Base-by-base conservation (phyloP, 2,113 vertebrate species). In the Xenopus tropicalis region DNA sequence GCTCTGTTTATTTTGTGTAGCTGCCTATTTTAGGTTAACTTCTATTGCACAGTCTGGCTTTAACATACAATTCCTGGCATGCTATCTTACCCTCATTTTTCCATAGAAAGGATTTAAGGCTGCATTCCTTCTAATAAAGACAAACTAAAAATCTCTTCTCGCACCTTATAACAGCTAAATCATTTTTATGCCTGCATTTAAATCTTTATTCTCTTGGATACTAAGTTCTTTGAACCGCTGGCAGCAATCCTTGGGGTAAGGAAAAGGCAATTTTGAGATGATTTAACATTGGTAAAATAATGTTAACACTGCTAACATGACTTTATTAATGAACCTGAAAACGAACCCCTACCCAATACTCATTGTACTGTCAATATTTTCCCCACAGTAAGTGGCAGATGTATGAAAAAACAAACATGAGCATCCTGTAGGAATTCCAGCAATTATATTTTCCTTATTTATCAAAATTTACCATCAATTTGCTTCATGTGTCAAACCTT, bases 131-230 rank as follows among this genome's bases (percentile, higher is more conserved):
- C 59, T 76, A 69, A 69, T 76, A 76, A 75, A 76, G 66, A 63
- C 73, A 69, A 61, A 54, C 43, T 76, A 76, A 69, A 69, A 69
- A 76, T 76, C 20, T 51, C 58, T 69, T 43, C 58, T 76, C 57
- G 21, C 59, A 76, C 73, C 59, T 69, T 76, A 76, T 63, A 76
- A 76, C 44, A 69, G 51, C 66, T 69, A 69, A 76, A 69, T 69
- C 66, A 63, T 44, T 37, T 69, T 63, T 63, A 76, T 63, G 59
- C 54, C 46, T 62, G 66, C 19, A 25, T 46, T 62, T 61, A 69
- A 69, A 74, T 61, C 72, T 62, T 54, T 6, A 17, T 43, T 24
- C 66, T 44, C n/a, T n/a, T 11, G 10, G 58, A 69, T 43, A n/a
- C 62, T 72, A 25, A 20, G n/a, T 29, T 23, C 61, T 22, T 16